These are phyloP conservation scores for Micropterix aruncella DNA, from an alignment of 2,888 invertebrate species.

Conservation along the genomic window DNA sequence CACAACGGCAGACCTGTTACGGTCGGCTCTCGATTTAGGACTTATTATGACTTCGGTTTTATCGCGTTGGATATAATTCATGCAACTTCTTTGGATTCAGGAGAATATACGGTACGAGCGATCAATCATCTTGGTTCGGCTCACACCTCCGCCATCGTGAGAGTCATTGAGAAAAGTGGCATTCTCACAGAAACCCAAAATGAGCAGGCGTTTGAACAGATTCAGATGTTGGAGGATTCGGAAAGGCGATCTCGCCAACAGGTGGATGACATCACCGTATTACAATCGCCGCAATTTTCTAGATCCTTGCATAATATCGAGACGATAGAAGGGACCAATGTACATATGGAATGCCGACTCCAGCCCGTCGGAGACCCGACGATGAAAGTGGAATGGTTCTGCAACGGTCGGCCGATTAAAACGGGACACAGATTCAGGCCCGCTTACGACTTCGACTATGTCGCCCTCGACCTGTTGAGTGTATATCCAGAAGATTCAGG, in stretches of 20 bases:
- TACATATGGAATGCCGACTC: slow-evolving; percentile 82
- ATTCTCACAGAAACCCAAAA: slow-evolving; percentile 83
- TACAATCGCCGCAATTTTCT: slow-evolving; percentile 80
- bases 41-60: slow-evolving; percentile 94
- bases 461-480: slow-evolving; percentile 88
- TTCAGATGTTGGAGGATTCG: slow-evolving; percentile 76
- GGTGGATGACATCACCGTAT: slow-evolving; percentile 68
- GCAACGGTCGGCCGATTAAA: slow-evolving; percentile 84
- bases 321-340: slow-evolving; percentile 80
- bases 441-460: slow-evolving; percentile 94
- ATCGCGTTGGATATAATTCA: slow-evolving; percentile 93
- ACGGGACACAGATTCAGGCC: slow-evolving; percentile 91
- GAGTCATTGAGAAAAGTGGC: slow-evolving; percentile 69
- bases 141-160: slow-evolving; percentile 80
- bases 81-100: slow-evolving; percentile 85
- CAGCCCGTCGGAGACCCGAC: slow-evolving; percentile 85
- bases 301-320: slow-evolving; percentile 79
- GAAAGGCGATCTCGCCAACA: slow-evolving; percentile 55
- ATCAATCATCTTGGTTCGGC: slow-evolving; percentile 89
- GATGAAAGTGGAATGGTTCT: slow-evolving; percentile 93
- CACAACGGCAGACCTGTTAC: slow-evolving; percentile 84
- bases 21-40: slow-evolving; percentile 83
- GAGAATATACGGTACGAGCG: slow-evolving; percentile 89
- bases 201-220: slow-evolving; percentile 84
- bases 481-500: slow-evolving; percentile 97